Conservation (phyloP, 1,140 invertebrate genomes). For the Cydia fagiglandana region DNA sequence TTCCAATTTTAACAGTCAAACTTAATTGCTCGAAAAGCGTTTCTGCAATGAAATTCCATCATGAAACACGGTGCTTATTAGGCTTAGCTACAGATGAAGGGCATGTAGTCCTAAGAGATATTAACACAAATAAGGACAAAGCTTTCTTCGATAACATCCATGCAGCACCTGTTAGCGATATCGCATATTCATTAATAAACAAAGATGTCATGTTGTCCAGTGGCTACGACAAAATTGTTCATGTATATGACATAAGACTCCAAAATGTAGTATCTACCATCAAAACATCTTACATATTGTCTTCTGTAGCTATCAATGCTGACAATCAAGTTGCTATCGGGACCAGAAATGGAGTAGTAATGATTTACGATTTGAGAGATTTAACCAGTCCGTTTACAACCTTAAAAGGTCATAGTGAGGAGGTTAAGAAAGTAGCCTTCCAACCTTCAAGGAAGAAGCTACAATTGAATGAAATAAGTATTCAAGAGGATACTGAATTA, state of each 20-base stretch:
- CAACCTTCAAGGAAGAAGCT: conserved; percentile 64
- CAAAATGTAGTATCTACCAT: conserved; percentile 71
- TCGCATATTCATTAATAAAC: conserved; percentile 73
- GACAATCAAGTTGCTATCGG: conserved; percentile 72
- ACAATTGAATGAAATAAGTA: conserved; percentile 63
- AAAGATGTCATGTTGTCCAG: conserved; percentile 72
- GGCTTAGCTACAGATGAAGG: conserved; percentile 76
- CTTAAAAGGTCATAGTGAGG: conserved; percentile 66
- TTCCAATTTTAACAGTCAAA: conserved; percentile 68
- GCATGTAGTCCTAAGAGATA: conserved; percentile 70
- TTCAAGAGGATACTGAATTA: conserved; percentile 63
- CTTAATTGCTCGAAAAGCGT: conserved; percentile 69
- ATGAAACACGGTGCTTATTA: conserved; percentile 67
- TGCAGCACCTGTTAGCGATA: conserved; percentile 73
- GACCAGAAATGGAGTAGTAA: conserved; percentile 65
- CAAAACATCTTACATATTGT: conserved; percentile 65
- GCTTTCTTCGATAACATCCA: conserved; percentile 73
- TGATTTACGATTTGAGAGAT: conserved; percentile 74
- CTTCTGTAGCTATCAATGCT: conserved; percentile 67
- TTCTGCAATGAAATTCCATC: conserved; percentile 74
- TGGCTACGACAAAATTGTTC: conserved; percentile 74
- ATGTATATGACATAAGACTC: conserved; percentile 72
- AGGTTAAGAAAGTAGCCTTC: conserved; percentile 66
- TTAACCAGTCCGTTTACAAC: conserved; percentile 60
- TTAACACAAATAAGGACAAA: conserved; percentile 75